Base-by-base conservation (phyloP, 2,797 vertebrate species). In the Hoplostethus atlanticus region DNA sequence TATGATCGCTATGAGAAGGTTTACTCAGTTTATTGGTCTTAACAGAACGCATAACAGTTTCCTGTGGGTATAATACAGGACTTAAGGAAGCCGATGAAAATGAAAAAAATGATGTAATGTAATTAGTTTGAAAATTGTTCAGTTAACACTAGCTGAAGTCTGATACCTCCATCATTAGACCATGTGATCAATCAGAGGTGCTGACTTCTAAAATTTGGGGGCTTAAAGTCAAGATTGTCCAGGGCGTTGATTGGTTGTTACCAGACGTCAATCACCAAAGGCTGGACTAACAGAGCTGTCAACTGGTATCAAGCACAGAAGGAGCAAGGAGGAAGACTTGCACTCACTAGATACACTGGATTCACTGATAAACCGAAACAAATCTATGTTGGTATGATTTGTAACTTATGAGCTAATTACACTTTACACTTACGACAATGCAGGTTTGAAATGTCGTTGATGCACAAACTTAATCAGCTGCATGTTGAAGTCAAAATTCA, bases 231-330 rank as follows among this genome's bases (percentile, higher is more conserved):
- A n/a, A 64, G 28, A 31, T 44, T 66, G 52, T 48, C 42, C 21
- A 46, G 36, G n/a, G 4, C 55, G 38, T 62, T 52, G 12, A 51
- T 46, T 68, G 36, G 46, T 63, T 52, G 60, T 78, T 81, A 55
- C 63, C 55, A 78, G 72, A 77, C 63, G 53, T 77, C 82, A 74
- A 54, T 84, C 83, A 78, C 63, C 55, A 70, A 59, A 78, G 66
- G 72, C 63, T 62, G 53, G 53, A 15, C 53, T 13, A 34, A 30
- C 58, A 60, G 58, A 73, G 73, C 68, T 48, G 46, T 48, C 36
- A 17, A 52, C 58, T 77, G 60, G 57, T 69, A 69, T 25, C 9
- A 34, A 28, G 16, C 11, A 59, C 10, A 38, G 28, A 21, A 54
- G 52, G 28, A 3, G 4, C 57, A 56, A 68, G 60, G 47, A 80